Base-by-base conservation (phyloP, 2,797 vertebrate species). In the Clamator glandarius region DNA sequence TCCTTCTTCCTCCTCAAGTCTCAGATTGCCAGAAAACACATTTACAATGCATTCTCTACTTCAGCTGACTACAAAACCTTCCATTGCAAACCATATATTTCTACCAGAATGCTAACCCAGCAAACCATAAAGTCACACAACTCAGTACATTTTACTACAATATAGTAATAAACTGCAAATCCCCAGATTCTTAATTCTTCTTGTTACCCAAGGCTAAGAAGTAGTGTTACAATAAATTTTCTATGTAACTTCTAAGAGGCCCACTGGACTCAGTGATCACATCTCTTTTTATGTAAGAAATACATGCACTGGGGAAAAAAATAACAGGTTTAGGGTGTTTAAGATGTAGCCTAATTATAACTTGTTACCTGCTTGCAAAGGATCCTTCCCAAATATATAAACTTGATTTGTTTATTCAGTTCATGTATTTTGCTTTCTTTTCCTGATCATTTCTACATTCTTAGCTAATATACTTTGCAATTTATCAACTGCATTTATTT, bases 191-290 rank as follows among this genome's bases (percentile, higher is more conserved):
- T 51, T 10, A 59, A 13, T 88, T 80, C 62, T 85, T 93, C 79
- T 70, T 87, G 35, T 58, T 84, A 86, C 28, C 33, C 66, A 91
- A 86, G 73, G 66, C 75, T 92, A 88, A 87, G 59, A 23, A 33
- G 23, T 39, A 95, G 86, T 73, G 73, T 82, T 78, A 69, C 50
- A 89, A 80, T 80, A 92, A 15, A 84, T 92, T 96, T 86, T 84
- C 46, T 61, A 5, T 63, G 26, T 41, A 82, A 77, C n/a, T 72
- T 89, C 24, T 92, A 80, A 82, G 63, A 68, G 42, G 39, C 36
- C n/a, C 42, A 52, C 36, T 76, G 77, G 85, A 81, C 16, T 77
- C 73, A 59, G 33, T 10, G 26, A 41, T 87, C 4, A 82, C 95
- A 94, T 95, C 12, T 90, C 19, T 84, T 73, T 77, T 79, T 79